Base-by-base conservation (phyloP, 1,140 invertebrate genomes). In the Coenobita brevimanus region DNA sequence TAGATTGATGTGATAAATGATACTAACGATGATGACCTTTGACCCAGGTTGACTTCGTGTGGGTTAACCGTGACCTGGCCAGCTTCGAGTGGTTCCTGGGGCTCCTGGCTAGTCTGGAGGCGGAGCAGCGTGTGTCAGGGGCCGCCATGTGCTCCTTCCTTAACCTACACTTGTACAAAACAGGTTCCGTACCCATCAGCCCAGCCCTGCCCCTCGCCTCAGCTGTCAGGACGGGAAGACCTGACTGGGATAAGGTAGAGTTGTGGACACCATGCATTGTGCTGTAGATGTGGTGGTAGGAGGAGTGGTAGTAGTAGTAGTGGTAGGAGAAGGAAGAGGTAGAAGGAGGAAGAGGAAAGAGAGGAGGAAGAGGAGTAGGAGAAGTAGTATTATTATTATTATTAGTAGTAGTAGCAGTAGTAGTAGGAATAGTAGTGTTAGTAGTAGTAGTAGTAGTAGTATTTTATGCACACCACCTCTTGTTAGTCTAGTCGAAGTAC, bases 51-150 rank as follows among this genome's bases (percentile, higher is more conserved):
- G 93, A 94, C 86, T 93, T 94, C 81, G 92, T 92, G 89, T 94
- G 93, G 93, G 92, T 94, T 6, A 93, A 93, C 89, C 92, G 93
- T 0, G 93, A 93, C 81, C 92, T 93, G 89, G 91, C 91, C 82
- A 92, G 93, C 30, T 93, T 94, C 91, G 93, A 94, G 89, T 94
- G 93, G 93, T 93, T 94, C 88, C 91, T 93, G 41, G 93, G 93
- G 69, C 90, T 94, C 6, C 91, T 94, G 43, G 91, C 91, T 38
- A 91, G 91, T 27, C 91, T 94, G 46, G 93, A 94, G 87, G 88
- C 91, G 3, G 92, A 93, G 78, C 93, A 93, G 89, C 84, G 89
- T 33, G 64, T 90, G 17, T 91, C 92, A 89, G 91, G 91, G 1
- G 91, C 93, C 50, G 90, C 91, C 6, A 76, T 91, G 91, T 90